phyloP scores from a whole-genome alignment of 92 coral and sea anemone species.

The Epizoanthus fatuus region DNA sequence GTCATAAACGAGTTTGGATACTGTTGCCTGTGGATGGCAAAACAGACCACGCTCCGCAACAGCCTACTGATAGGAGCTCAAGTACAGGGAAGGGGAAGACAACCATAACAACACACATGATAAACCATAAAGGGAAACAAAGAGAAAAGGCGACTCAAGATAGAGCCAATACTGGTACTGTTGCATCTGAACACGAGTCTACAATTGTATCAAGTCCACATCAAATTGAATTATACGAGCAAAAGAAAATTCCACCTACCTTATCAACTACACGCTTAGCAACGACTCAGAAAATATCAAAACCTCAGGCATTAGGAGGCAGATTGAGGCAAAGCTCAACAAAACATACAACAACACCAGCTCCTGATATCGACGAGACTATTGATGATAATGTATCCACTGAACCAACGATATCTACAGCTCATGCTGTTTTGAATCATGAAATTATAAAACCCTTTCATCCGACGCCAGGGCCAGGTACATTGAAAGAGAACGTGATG shows the following conservation, averaged over 20 bases:
- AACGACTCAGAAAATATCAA: background rate
- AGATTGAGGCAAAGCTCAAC: background rate
- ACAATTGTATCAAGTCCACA: background rate
- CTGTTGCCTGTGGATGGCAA: background rate
- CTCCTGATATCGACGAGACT: slow-evolving; percentile 19
- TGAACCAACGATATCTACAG: background rate
- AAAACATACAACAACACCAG: background rate
- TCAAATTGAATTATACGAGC: background rate
- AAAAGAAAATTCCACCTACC: background rate
- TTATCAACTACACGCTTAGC: background rate
- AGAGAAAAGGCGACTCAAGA: too few relatives aligned
- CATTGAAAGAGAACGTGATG: background rate
- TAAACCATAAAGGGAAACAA: background rate
- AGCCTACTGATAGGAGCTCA: background rate
- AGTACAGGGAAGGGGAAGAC: background rate
- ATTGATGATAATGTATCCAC: slow-evolving; percentile 4
- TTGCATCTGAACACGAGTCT: background rate
- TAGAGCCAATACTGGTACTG: background rate
- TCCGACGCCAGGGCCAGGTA: background rate
- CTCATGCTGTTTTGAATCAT: background rate
- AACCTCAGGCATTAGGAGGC: background rate
- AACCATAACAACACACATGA: background rate
- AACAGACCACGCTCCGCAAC: background rate
- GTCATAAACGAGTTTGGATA: background rate
- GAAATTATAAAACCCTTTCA: background rate